phyloP scores from a whole-genome alignment of 2,113 vertebrate genomes.

The Heloderma charlesbogerti region DNA sequence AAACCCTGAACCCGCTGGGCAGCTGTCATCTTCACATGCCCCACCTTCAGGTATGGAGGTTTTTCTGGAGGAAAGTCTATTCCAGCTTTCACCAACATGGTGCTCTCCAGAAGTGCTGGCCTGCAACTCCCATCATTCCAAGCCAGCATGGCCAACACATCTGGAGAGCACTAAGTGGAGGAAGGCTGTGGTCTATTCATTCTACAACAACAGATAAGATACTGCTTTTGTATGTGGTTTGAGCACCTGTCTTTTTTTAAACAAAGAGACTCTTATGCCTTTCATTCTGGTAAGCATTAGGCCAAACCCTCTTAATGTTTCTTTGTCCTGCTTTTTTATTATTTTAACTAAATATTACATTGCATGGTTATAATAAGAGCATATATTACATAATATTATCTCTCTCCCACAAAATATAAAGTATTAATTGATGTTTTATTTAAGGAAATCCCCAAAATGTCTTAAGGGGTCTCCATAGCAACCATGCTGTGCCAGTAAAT shows the following conservation, averaged over 20 bases:
- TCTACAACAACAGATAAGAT: background rate
- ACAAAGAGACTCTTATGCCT: background rate
- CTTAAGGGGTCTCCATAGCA: constrained; percentile 73
- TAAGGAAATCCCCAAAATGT: constrained; percentile 65
- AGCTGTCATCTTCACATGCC: too few species aligned
- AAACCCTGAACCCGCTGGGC: background rate
- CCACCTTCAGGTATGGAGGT: background rate
- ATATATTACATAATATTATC: constrained; percentile 17
- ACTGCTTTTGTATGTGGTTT: background rate
- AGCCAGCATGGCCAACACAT: too few species aligned
- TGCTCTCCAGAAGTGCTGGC: too few species aligned
- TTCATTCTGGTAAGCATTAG: background rate
- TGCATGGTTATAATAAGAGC: background rate
- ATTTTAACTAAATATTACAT: background rate
- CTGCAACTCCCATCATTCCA: too few species aligned
- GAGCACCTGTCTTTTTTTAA: background rate
- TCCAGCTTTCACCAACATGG: too few species aligned
- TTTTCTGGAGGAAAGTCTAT: background rate
- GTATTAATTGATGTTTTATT: constrained; percentile 57
- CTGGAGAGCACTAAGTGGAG: too few species aligned
- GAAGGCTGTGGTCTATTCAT: background rate
- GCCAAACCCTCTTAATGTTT: background rate
- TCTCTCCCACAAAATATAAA: constrained; percentile 27
- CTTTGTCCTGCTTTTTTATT: background rate
- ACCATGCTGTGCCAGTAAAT: constrained; percentile 69